A percentile compares a stretch with the other conserved stretches of the same genome.
These are phyloP conservation scores for Lepidothrix coronata DNA, from an alignment of 2,113 vertebrate species.

Conservation along the genomic window DNA sequence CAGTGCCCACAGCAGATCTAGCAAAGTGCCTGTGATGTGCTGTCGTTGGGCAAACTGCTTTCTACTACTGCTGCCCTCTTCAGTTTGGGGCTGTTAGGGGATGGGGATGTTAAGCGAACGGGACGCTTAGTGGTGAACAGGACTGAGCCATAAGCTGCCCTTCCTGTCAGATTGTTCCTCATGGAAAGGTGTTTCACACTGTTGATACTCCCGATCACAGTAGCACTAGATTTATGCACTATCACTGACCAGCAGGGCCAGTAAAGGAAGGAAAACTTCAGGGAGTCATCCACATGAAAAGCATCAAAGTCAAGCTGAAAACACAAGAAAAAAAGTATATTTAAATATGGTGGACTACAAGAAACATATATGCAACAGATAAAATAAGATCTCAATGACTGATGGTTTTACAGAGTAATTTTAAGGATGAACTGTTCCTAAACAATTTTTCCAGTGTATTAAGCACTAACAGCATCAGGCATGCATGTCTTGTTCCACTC, in stretches of 20 bases:
- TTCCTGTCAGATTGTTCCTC: neutral
- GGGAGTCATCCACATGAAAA: neutral
- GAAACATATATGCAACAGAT: neutral
- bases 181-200: neutral
- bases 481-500: constrained; percentile 60
- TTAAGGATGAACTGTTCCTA: constrained; percentile 59
- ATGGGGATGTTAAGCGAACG: neutral
- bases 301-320: neutral
- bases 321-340: neutral
- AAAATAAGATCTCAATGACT: constrained; percentile 1
- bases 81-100: neutral
- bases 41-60: neutral
- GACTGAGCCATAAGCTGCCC: neutral
- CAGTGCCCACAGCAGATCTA: neutral
- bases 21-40: neutral
- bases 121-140: neutral
- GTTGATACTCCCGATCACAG: neutral
- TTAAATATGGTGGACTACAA: neutral
- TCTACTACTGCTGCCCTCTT: neutral
- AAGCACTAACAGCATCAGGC: constrained; percentile 66
- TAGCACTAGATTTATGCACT: neutral
- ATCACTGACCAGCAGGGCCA: neutral
- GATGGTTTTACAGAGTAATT: constrained; percentile 28
- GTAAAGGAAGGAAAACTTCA: neutral
- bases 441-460: constrained; percentile 67